Evolutionary conservation across 2,797 vertebrate genomes (phyloP), one percentile per base, ranked within the genome.

Genomic region (Acipenser transmontanus): DNA sequence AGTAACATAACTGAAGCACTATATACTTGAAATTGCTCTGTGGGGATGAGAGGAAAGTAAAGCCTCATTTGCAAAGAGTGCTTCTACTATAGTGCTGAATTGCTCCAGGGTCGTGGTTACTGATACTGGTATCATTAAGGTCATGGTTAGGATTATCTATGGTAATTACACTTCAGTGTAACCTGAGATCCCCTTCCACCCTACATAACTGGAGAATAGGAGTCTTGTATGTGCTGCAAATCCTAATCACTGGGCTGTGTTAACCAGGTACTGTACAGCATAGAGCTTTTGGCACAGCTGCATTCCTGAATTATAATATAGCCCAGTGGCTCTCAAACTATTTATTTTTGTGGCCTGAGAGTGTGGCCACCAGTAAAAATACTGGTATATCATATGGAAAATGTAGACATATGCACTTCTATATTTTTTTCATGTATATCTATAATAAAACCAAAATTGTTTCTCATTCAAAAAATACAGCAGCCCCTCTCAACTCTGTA

Each of bases 121-220:
- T 34, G 34, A 14, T 67, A 47, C 66, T 64, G 2, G 71, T 72
- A 71, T 76, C 71, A 65, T 75, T 68, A 68, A 63, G 73, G 66
- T 76, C 71, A 67, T 67, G 69, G 76, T 69, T 50, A 57, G 59
- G 7, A 9, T 72, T 72, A 68, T 76, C 67, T 65, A 65, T 66
- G 73, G 72, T 69, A 61, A 71, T 66, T 60, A 56, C 51, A 49
- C 62, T 59, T 66, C 54, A 17, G 34, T 63, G 61, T 66, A 74
- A 74, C 66, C 64, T 61, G 61, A 69, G 54, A 60, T 66, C 54
- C 8, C 17, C 50, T 6, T 62, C 12, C 56, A 72, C 69, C 66
- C 20, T 59, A 14, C 20, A 20, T 59, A 50, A 60, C 60, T 54
- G 62, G 62, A 65, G 62, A 70, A 70, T 68, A 66, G 59, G 47